Evolutionary conservation across 2,888 invertebrate genomes (phyloP).

Genomic region (Morpho achilles): DNA sequence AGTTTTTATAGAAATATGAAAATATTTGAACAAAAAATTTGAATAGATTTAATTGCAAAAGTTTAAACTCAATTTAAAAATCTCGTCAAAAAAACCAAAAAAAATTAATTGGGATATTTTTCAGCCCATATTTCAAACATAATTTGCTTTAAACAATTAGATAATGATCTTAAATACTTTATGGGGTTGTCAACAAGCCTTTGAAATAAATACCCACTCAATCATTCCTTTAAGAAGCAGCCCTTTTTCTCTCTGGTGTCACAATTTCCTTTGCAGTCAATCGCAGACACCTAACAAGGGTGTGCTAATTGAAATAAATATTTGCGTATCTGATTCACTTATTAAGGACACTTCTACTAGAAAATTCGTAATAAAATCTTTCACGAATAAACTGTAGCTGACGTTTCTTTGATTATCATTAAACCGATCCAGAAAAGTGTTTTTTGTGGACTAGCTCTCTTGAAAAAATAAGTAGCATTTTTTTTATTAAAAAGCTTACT

Average conservation of each 20-base stretch:
- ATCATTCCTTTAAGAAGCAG: conserved; percentile 39
- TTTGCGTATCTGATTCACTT: conserved; percentile 62
- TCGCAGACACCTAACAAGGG: conserved; percentile 42
- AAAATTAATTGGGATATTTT: too few relatives aligned
- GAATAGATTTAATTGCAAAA: too few relatives aligned
- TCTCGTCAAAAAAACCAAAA: too few relatives aligned
- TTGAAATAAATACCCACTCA: conserved; percentile 54
- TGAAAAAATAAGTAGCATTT: too few relatives aligned
- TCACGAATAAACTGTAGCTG: not conserved
- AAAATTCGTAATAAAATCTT: conserved; percentile 34
- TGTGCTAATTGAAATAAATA: conserved; percentile 71
- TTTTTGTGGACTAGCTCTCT: too few relatives aligned
- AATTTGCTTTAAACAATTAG: conserved; percentile 29
- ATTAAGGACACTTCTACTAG: conserved; percentile 41
- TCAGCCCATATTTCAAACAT: not conserved
- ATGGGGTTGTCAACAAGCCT: conserved; percentile 55
- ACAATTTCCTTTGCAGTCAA: conserved; percentile 64
- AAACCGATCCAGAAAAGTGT: too few relatives aligned
- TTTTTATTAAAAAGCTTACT: too few relatives aligned
- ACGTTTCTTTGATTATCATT: too few relatives aligned
- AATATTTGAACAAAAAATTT: too few relatives aligned
- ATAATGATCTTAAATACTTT: conserved; percentile 45
- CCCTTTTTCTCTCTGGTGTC: conserved; percentile 66
- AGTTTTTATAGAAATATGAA: too few relatives aligned
- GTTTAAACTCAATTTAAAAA: too few relatives aligned